Conservation (phyloP, 2,888 invertebrate genomes). For the Miltochrista miniata region DNA sequence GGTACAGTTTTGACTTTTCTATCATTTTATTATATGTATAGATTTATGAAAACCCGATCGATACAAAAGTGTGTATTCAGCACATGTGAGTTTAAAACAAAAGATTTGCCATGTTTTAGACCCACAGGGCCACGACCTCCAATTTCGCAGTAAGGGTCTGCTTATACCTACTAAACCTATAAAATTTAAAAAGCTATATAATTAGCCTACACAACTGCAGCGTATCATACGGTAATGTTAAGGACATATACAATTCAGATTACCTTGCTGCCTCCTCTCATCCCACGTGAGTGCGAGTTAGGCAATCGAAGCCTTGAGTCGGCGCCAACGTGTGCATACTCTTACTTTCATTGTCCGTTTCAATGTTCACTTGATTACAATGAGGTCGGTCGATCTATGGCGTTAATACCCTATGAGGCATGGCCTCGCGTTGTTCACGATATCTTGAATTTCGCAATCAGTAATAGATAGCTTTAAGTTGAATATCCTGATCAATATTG, state of each 20-base stretch:
- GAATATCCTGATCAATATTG: too few relatives aligned
- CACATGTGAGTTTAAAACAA: too few relatives aligned
- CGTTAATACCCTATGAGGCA: constrained; percentile 28
- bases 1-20: too few relatives aligned
- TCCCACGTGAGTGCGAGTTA: constrained; percentile 67
- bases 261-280: constrained; percentile 60
- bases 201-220: not conserved
- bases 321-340: constrained; percentile 64
- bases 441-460: not conserved
- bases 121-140: too few relatives aligned
- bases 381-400: constrained; percentile 48
- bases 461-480: not conserved
- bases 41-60: too few relatives aligned
- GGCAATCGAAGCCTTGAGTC: constrained; percentile 68
- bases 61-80: too few relatives aligned
- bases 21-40: too few relatives aligned
- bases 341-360: constrained; percentile 75
- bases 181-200: too few relatives aligned
- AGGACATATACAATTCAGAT: constrained; percentile 34
- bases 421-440: constrained; percentile 9
- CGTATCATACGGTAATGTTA: constrained; percentile 27
- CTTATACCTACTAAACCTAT: too few relatives aligned
- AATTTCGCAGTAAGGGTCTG: too few relatives aligned
- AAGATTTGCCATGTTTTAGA: too few relatives aligned
- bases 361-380: constrained; percentile 63